phyloP scores from a whole-genome alignment of 1,140 invertebrate species.

The Notospermus geniculatus region DNA sequence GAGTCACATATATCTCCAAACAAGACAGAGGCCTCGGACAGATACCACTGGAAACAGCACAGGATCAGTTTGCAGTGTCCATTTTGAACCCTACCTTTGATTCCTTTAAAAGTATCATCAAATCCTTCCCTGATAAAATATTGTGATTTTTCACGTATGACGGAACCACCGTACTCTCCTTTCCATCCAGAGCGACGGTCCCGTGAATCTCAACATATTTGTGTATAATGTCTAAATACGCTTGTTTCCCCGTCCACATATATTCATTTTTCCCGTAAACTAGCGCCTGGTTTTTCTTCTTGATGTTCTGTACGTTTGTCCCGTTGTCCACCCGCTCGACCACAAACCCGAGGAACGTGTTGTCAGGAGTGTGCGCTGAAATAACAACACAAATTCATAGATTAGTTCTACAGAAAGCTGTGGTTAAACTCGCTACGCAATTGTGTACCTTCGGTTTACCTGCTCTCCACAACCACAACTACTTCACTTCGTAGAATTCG shows the following conservation, averaged over 20 bases:
- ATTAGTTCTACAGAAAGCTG: background rate
- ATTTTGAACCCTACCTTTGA: constrained; percentile 32
- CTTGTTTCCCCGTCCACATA: constrained; percentile 55
- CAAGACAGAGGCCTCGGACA: no score
- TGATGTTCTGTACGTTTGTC: constrained; percentile 19
- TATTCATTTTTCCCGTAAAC: constrained; percentile 58
- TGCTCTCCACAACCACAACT: no score
- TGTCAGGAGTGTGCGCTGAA: constrained; percentile 56
- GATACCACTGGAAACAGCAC: no score
- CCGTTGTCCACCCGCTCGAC: constrained; percentile 37
- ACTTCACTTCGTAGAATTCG: no score
- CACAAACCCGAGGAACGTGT: constrained; percentile 58
- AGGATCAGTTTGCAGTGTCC: no score
- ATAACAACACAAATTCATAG: constrained; percentile 15
- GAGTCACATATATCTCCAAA: no score
- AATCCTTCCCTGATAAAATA: constrained; percentile 47
- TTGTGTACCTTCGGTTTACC: no score
- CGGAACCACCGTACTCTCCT: constrained; percentile 35
- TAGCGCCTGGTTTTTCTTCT: constrained; percentile 45
- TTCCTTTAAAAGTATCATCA: constrained; percentile 42
- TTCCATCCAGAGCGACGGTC: constrained; percentile 48
- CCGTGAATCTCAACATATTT: constrained; percentile 49
- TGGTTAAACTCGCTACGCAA: no score
- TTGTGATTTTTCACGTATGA: constrained; percentile 50
- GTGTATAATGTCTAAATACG: constrained; percentile 42